These are phyloP conservation scores for Aegypius monachus DNA, from an alignment of 2,113 vertebrate species.

Conservation along the genomic window DNA sequence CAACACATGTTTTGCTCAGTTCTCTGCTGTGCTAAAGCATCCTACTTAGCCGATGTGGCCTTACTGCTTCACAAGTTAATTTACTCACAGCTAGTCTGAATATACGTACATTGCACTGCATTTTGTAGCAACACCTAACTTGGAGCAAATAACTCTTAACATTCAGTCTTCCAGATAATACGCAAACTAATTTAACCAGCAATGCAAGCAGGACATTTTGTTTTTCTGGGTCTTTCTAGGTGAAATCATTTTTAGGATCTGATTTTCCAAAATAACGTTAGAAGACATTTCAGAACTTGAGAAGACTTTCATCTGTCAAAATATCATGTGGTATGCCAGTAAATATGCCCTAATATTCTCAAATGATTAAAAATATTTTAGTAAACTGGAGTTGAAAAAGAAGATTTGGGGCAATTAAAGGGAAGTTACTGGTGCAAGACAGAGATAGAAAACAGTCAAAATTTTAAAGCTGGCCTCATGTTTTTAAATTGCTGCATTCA, in stretches of 20 bases:
- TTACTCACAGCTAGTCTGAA: not conserved
- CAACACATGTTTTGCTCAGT: not conserved
- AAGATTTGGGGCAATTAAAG: not conserved
- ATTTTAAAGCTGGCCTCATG: not conserved
- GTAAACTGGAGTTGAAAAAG: not conserved
- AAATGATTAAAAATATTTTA: not conserved
- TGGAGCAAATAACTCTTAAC: not conserved
- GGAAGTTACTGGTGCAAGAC: not conserved
- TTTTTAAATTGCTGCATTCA: not conserved
- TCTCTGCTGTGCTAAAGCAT: not conserved
- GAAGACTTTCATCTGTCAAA: not conserved
- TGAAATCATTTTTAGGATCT: not conserved
- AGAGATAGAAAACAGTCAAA: not conserved
- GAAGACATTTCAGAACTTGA: not conserved
- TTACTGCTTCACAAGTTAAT: not conserved
- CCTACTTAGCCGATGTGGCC: not conserved
- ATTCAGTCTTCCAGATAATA: not conserved
- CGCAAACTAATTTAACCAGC: not conserved
- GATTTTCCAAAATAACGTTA: not conserved
- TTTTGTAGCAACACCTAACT: not conserved
- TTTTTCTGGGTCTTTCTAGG: not conserved
- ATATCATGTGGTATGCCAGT: too few relatives aligned
- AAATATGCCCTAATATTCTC: not conserved
- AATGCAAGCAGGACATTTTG: not conserved
- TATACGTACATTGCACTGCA: not conserved